These are phyloP conservation scores for Anodontia alba DNA, from an alignment of 2,888 invertebrate species.

Conservation along the genomic window DNA sequence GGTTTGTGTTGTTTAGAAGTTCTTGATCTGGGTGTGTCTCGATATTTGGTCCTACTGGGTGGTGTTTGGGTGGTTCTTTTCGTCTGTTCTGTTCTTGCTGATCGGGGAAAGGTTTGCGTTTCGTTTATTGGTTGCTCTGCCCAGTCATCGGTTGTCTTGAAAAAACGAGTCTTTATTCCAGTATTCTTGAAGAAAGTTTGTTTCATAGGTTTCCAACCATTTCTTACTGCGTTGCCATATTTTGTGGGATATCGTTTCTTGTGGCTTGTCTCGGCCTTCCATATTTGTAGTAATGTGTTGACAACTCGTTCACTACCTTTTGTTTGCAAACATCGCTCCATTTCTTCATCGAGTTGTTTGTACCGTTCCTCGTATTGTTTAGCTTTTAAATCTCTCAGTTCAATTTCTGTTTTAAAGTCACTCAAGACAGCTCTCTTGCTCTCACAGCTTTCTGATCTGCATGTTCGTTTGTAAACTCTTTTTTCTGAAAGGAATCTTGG, in stretches of 20 bases:
- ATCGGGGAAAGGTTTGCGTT: no score
- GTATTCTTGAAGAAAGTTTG: background rate
- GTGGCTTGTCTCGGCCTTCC: background rate
- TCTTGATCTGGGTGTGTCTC: no score
- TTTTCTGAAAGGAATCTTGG: background rate
- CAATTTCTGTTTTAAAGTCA: background rate
- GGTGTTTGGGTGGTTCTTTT: no score
- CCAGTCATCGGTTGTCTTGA: background rate
- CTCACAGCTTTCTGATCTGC: background rate
- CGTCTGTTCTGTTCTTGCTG: no score
- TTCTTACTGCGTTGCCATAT: background rate
- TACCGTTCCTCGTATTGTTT: background rate
- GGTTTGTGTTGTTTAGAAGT: no score
- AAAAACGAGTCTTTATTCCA: background rate
- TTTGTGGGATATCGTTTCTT: background rate
- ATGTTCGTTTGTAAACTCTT: background rate
- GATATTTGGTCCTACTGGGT: no score
- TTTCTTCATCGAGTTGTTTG: background rate
- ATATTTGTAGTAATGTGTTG: background rate
- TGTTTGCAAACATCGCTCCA: background rate
- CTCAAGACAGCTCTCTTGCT: background rate
- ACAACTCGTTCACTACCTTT: background rate
- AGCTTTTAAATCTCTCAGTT: background rate
- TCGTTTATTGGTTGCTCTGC: no score
- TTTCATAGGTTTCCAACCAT: background rate